A percentile compares a stretch with the other conserved stretches of the same genome.
Conservation (phyloP, 92 coral and sea anemone species). For the Ricordea florida region DNA sequence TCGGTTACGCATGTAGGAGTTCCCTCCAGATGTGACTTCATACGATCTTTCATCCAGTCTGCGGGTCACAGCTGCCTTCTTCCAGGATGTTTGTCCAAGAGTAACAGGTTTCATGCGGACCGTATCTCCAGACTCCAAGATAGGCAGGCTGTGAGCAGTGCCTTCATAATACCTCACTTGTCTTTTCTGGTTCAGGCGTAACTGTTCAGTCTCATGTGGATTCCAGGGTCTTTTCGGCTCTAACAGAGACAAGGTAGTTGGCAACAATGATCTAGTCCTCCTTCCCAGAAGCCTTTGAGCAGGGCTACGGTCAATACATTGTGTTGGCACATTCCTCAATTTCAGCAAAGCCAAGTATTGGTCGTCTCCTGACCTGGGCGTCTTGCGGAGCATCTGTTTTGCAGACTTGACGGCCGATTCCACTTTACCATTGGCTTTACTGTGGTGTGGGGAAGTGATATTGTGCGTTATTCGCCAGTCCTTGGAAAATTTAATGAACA, state of each 20-base stretch:
- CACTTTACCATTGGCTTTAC: not conserved
- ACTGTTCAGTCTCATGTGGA: not conserved
- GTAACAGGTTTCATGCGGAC: constrained; percentile 26
- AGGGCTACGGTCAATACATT: no score
- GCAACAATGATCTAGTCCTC: no score
- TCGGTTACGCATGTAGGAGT: no score
- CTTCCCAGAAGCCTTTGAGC: no score
- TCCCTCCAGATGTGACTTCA: not conserved
- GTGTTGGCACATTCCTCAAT: no score
- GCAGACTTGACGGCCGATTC: no score
- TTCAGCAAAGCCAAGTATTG: no score
- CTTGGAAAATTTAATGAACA: not conserved
- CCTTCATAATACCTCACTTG: not conserved
- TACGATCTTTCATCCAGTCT: constrained; percentile 11
- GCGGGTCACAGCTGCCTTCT: constrained; percentile 5
- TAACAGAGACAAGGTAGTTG: no score
- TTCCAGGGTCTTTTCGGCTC: not conserved
- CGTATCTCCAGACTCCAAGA: not conserved
- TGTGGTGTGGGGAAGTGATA: not conserved
- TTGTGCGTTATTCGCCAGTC: not conserved
- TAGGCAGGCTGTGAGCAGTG: not conserved
- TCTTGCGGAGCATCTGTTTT: no score
- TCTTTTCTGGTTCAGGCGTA: not conserved
- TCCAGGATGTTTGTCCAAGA: not conserved
- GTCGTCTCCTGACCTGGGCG: no score